Conservation (phyloP, 2,113 vertebrate genomes). For the Alouatta palliata region DNA sequence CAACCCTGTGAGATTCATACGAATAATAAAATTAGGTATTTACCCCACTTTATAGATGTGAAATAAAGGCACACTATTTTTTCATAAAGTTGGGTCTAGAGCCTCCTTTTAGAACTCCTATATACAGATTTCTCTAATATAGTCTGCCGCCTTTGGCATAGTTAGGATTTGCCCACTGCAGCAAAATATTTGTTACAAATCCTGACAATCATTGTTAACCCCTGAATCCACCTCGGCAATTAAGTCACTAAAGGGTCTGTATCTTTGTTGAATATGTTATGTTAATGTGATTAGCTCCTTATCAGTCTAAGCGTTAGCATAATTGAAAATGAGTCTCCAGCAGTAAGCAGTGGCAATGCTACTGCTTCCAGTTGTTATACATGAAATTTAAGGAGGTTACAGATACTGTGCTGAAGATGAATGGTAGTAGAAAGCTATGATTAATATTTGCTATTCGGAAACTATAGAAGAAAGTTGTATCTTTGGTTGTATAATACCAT, state of each 20-base stretch:
- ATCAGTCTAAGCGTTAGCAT: conserved; percentile 46
- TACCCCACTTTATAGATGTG: neutral
- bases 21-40: neutral
- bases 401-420: conserved; percentile 35
- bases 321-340: conserved; percentile 55
- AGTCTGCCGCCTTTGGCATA: neutral
- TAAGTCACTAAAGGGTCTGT: conserved; percentile 40
- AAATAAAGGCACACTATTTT: neutral
- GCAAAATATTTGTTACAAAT: conserved; percentile 13
- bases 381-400: conserved; percentile 48
- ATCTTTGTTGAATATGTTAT: conserved; percentile 15
- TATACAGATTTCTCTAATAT: neutral
- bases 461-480: conserved; percentile 25
- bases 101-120: neutral
- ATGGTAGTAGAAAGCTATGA: conserved; percentile 31
- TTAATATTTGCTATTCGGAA: conserved; percentile 57
- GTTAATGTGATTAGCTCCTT: conserved; percentile 56
- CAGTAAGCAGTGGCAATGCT: conserved; percentile 14
- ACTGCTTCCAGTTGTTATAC: neutral
- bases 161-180: conserved; percentile 8
- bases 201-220: conserved; percentile 14
- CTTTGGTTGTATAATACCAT: conserved; percentile 4
- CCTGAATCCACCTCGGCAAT: conserved; percentile 13
- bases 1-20: neutral
- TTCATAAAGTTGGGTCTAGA: neutral